Evolutionary conservation across 2,113 vertebrate species (phyloP), one percentile per base, ranked within the genome.

Genomic region (Tenrec ecaudatus): DNA sequence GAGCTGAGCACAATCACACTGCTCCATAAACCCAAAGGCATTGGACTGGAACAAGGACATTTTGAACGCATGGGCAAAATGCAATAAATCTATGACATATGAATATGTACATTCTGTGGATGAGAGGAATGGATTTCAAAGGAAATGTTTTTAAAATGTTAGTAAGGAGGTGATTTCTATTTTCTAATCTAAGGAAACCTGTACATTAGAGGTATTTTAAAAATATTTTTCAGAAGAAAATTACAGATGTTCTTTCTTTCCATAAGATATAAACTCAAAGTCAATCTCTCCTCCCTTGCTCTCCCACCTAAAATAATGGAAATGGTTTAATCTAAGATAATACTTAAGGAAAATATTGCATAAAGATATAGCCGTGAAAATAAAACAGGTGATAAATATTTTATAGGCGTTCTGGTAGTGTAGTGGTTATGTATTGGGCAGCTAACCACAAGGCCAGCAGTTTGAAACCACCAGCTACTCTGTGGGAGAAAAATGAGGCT

Each of bases 171-270:
- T 25, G 4, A 14, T 68, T 90, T 75, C 43, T 71, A 29, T 78
- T 80, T 85, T 82, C 19, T 90, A 76, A 29, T 81, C 83, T 68
- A 81, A 85, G 47, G 8, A 82, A 93, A 92, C 31, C 27, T 78
- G 5, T 57, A 82, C 43, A 27, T 40, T 66, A 10, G 95, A 40
- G 71, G 60, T 66, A 81, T 3, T 80, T 93, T 90, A 27, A 47
- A 91, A 93, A 62, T 43, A 93, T 47, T 89, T 68, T 29, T 84
- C 11, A 60, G 83, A 84, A 36, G 27, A 58, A 88, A 94, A 87
- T 33, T 9, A 68, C 14, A 27, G 66, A 36, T 62, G 81, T 29
- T 85, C 6, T 8, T 81, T 82, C 38, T 53, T 82, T 40, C 3
- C 14, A 43, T 53, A 66, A 81, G 4, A 66, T 29, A 71, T 11